Conservation (phyloP, 2,797 vertebrate species). For the Cossypha polioptera region DNA sequence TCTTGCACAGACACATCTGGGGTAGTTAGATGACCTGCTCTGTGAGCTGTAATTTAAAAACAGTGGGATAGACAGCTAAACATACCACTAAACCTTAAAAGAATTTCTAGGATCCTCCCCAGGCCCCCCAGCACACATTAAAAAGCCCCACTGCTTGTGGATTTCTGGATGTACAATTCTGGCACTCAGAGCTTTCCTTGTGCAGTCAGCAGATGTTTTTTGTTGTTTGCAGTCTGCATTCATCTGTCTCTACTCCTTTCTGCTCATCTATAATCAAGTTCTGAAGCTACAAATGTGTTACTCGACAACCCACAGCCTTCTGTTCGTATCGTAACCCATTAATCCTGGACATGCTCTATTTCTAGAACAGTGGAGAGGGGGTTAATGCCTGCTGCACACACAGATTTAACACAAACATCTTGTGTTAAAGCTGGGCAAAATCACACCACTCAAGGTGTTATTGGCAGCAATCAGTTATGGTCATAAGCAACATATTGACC, state of each 20-base stretch:
- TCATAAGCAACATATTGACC: neutral
- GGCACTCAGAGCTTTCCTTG: neutral
- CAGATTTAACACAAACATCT: neutral
- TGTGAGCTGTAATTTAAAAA: neutral
- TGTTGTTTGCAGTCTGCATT: conserved; percentile 3
- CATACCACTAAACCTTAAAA: neutral
- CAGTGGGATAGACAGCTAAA: neutral
- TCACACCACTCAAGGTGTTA: neutral
- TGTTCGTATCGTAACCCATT: neutral
- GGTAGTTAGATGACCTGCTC: neutral
- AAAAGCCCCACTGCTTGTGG: neutral
- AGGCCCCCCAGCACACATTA: neutral
- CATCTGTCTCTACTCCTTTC: conserved; percentile 28
- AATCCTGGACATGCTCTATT: neutral
- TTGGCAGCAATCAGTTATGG: neutral
- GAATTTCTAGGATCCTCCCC: neutral
- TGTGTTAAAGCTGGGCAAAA: neutral
- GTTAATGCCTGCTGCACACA: neutral
- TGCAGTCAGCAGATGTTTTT: conserved; percentile 24
- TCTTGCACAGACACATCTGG: neutral
- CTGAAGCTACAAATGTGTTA: conserved; percentile 36
- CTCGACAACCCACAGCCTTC: neutral
- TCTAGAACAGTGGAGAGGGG: neutral
- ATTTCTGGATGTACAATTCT: neutral
- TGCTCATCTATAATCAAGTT: conserved; percentile 48